Base-by-base conservation (phyloP, 2,797 vertebrate genomes). In the Champsocephalus gunnari region DNA sequence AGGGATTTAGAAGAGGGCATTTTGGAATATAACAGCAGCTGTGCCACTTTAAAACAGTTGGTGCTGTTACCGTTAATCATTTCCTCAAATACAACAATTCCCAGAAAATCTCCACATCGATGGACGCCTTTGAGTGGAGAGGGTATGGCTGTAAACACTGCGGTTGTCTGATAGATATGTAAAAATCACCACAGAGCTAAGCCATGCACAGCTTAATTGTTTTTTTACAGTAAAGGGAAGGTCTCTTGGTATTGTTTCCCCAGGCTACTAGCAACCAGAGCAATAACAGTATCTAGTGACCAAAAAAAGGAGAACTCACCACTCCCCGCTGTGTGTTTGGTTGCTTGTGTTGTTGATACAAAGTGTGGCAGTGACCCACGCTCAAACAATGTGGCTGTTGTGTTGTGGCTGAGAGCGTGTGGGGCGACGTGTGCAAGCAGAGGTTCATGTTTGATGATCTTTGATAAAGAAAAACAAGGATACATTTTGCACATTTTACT, bases 221-320 rank as follows among this genome's bases (percentile, higher is more conserved):
- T 59, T 79, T 3, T 84, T 92, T 82, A 91, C 92, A 17, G 93
- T 94, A 94, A 94, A 87, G 87, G 94, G 91, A 86, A 92, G 89
- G 88, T 85, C 85, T 86, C 77, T 63, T 75, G 71, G 76, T 83
- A 60, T 87, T 93, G 87, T 94, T 91, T 92, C 87, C 90, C 47
- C 41, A 76, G 82, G 82, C 82, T 79, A 79, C 65, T 59, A 82
- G 71, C 80, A 81, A 57, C 75, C 47, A 14, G 41, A 79, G 71
- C 75, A 74, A 81, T 85, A 91, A 93, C 92, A 87, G 77, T 89
- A 86, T 95, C 86, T 87, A 69, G 47, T 88, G 82, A 88, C 87
- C 85, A 87, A 63, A 92, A 95, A 95, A 96, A 95, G 93, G 83
- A 94, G 95, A 95, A 96, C 94, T 96, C 88, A 95, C 95, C 94